Percentiles rank a stretch among this genome's conserved stretches.
These are phyloP conservation scores for Coturnix japonica DNA, from an alignment of 2,113 vertebrate species.

Conservation along the genomic window DNA sequence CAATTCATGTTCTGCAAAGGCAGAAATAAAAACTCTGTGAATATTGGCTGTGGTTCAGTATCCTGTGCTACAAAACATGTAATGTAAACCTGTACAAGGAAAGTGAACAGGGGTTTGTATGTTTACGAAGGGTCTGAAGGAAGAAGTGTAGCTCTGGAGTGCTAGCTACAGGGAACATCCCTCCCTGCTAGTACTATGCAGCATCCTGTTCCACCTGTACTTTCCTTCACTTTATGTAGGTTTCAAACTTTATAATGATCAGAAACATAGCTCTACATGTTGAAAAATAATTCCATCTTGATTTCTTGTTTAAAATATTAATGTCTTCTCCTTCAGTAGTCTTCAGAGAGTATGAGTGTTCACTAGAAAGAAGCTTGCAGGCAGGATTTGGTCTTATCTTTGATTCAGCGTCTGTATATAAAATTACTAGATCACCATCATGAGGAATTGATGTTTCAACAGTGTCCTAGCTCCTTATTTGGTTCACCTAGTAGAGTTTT, in stretches of 20 bases:
- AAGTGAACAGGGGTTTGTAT: neutral
- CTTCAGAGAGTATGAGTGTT: neutral
- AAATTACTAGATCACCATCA: neutral
- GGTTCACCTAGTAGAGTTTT: neutral
- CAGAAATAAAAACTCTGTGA: conserved; percentile 27
- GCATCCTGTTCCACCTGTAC: neutral
- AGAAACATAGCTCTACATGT: neutral
- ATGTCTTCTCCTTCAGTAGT: fast-evolving
- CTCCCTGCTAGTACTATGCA: fast-evolving
- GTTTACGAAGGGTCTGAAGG: neutral
- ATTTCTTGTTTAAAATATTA: neutral
- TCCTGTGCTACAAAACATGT: neutral
- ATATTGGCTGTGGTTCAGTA: conserved; percentile 38
- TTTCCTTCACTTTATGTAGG: fast-evolving
- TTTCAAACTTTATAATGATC: neutral
- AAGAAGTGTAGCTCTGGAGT: neutral
- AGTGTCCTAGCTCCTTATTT: neutral
- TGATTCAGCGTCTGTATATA: no score
- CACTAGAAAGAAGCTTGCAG: neutral
- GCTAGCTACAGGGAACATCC: neutral
- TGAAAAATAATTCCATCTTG: neutral
- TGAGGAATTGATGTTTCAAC: neutral
- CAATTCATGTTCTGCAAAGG: conserved; percentile 16
- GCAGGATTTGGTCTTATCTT: neutral
- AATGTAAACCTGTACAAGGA: neutral